These are phyloP conservation scores for Phalangium opilio DNA, from an alignment of 2,888 invertebrate genomes.

Conservation along the genomic window DNA sequence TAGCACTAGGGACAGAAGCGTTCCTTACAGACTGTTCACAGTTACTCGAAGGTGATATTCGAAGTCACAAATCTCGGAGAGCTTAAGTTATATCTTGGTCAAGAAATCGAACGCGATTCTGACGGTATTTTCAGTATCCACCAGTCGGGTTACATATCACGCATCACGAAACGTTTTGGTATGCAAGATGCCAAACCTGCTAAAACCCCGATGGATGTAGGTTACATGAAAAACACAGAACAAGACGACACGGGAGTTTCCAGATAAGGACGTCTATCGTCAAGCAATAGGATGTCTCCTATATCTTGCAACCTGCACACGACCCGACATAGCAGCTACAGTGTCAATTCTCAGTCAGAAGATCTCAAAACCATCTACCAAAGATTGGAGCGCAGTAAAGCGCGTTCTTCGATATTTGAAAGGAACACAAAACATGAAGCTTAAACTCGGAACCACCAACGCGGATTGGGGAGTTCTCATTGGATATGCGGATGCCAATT, in stretches of 20 bases:
- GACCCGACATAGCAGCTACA: too few species aligned
- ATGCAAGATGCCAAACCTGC: too few species aligned
- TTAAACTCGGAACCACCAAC: too few species aligned
- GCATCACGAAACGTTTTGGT: too few species aligned
- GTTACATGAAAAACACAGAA: too few species aligned
- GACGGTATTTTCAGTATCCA: not conserved
- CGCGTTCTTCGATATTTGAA: constrained; percentile 1
- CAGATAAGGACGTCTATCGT: not conserved
- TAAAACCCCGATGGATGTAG: too few species aligned
- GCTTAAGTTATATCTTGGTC: constrained; percentile 3
- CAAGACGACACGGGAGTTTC: too few species aligned
- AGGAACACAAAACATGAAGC: not conserved
- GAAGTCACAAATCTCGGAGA: not conserved
- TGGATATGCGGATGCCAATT: constrained; percentile 16
- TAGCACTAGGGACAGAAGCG: not conserved
- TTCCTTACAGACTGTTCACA: not conserved
- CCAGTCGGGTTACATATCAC: too few species aligned
- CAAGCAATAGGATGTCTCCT: too few species aligned
- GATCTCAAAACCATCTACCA: not conserved
- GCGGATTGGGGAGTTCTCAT: not conserved
- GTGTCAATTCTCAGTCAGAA: not conserved
- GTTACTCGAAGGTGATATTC: not conserved
- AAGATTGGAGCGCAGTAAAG: not conserved
- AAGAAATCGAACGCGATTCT: not conserved
- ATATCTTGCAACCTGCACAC: too few species aligned